Conservation (phyloP, 2,113 vertebrate species). For the Uria lomvia region DNA sequence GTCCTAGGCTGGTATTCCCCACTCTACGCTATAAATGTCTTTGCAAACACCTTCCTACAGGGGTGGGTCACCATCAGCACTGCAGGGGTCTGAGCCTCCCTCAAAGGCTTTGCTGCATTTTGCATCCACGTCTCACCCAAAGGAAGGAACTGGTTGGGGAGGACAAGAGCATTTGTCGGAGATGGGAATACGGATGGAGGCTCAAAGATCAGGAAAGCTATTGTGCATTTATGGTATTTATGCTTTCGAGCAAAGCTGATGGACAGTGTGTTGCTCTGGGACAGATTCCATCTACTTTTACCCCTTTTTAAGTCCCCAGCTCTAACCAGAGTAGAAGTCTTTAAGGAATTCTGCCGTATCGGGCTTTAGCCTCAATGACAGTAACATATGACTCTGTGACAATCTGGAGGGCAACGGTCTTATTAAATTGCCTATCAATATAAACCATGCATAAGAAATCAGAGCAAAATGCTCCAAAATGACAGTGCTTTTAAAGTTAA, state of each 20-base stretch:
- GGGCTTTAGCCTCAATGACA: background rate
- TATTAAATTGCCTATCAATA: background rate
- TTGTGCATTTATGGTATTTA: rapidly evolving
- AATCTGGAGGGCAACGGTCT: background rate
- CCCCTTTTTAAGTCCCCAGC: background rate
- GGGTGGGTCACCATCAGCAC: background rate
- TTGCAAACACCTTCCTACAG: background rate
- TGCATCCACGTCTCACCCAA: background rate
- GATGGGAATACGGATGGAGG: background rate
- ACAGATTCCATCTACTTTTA: background rate
- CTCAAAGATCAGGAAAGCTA: background rate
- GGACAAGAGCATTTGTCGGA: background rate
- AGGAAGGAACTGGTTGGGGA: background rate
- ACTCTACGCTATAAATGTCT: background rate
- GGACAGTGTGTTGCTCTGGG: background rate
- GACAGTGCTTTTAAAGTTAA: background rate
- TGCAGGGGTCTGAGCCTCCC: background rate
- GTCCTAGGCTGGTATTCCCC: background rate
- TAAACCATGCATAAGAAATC: background rate
- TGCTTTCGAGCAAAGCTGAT: background rate
- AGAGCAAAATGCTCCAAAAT: background rate
- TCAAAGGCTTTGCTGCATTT: background rate
- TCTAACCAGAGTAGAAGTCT: background rate
- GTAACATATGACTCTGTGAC: background rate
- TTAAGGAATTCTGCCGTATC: background rate